phyloP scores from a whole-genome alignment of 2,113 vertebrate genomes.

The Rousettus leschenaultii region DNA sequence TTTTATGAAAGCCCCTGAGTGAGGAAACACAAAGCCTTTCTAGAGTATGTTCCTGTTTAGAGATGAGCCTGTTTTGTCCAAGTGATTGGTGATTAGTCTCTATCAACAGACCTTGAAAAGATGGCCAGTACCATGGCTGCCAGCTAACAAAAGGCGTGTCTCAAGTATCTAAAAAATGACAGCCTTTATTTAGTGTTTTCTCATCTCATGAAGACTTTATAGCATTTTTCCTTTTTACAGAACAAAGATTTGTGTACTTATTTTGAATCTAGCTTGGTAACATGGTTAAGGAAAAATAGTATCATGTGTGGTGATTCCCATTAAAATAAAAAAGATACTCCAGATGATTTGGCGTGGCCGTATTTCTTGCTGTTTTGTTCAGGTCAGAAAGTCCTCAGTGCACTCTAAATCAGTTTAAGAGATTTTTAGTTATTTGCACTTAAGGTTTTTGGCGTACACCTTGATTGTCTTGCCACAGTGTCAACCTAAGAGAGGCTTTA shows the following conservation, averaged over 20 bases:
- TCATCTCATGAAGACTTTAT: neutral
- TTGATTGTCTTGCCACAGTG: neutral
- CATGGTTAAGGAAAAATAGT: neutral
- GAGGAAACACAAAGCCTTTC: slow-evolving; percentile 56
- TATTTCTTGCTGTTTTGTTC: neutral
- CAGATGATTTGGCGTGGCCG: neutral
- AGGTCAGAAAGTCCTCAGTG: neutral
- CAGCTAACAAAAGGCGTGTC: neutral
- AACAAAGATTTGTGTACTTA: neutral
- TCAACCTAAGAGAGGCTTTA: neutral
- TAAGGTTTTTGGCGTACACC: neutral
- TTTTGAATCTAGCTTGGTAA: neutral
- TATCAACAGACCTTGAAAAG: neutral
- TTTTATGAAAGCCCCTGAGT: slow-evolving; percentile 11
- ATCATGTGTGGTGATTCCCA: neutral
- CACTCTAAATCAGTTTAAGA: neutral
- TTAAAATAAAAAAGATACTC: neutral
- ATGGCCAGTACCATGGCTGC: neutral
- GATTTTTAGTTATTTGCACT: neutral
- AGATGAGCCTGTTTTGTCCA: neutral
- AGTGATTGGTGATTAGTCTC: neutral
- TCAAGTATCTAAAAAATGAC: neutral
- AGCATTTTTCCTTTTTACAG: neutral
- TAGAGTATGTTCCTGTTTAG: slow-evolving; percentile 41
- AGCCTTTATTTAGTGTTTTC: neutral